Base-by-base conservation (phyloP, 1,140 invertebrate genomes). In the Nautilus pompilius region DNA sequence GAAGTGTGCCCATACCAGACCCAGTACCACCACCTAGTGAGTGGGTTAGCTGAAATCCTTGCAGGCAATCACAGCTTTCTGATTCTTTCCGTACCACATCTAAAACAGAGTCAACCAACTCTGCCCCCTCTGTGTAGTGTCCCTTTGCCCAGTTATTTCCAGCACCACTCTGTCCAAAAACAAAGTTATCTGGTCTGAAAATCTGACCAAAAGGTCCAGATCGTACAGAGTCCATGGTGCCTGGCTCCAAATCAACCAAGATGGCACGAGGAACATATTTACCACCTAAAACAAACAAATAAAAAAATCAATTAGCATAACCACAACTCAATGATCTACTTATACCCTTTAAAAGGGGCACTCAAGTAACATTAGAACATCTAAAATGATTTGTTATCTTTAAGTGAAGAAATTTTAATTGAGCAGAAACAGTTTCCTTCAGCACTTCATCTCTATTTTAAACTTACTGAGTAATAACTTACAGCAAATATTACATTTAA, bases 61-160 rank as follows among this genome's bases (percentile, higher is more conserved):
- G 80, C 10, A 95, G 84, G 73, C 91, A 93, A 76, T 95, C 93
- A 73, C 93, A 95, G n/a, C 75, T 68, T 55, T 95, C 92, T 4
- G 91, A 88, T 83, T 95, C 93, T 79, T 93, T 95, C 45, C 72
- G 53, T 1, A 92, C 89, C n/a, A 91, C 89, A 75, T 93, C 90
- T 24, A 93, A 79, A 3, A 91, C 90, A 45, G 88, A 86, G 75
- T 93, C 91, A 5, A 95, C 89, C 33, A 95, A 81, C 78, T 95
- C 93, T 5, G 92, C 93, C 15, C 94, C 94, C 83, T 96, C 94
- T 59, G 94, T 96, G 87, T 96, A 96, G 77, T 94, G 91, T 57
- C 92, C 92, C 80, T 95, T 95, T 33, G 93, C 93, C 89, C 93
- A 93, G 84, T 95, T 95, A 81, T 94, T 93, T 4, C 90, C 90